Conservation (phyloP, 2,888 invertebrate species). For the Ischnus inquisitorius region DNA sequence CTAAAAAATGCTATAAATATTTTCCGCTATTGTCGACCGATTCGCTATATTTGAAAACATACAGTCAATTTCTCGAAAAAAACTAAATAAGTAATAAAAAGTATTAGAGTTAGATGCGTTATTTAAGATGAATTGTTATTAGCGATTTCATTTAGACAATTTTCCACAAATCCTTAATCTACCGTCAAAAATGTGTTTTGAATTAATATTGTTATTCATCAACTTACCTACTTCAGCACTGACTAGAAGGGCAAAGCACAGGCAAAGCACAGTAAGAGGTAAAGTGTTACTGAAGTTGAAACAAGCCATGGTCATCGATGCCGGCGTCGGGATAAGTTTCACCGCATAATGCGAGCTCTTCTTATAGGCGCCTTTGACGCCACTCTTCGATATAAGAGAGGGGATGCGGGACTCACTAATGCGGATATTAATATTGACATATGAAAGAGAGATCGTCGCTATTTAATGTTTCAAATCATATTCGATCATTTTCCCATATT, state of each 20-base stretch:
- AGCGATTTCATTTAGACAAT: no score
- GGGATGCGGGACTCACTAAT: neutral
- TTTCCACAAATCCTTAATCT: neutral
- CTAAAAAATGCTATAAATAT: no score
- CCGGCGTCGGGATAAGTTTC: neutral
- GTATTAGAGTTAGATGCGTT: no score
- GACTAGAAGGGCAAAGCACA: neutral
- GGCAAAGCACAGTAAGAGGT: neutral
- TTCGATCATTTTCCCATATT: no score
- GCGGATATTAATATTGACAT: neutral
- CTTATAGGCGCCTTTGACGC: conserved; percentile 49
- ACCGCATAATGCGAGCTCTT: conserved; percentile 19
- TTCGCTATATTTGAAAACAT: no score
- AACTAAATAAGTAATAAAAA: no score
- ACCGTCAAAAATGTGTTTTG: neutral
- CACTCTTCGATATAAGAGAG: conserved; percentile 23
- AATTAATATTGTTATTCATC: neutral
- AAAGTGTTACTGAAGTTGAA: neutral
- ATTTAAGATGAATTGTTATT: no score
- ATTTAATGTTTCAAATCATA: no score
- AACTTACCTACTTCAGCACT: conserved; percentile 4
- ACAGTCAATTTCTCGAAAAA: no score
- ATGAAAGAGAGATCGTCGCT: neutral
- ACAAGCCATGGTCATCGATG: conserved; percentile 9
- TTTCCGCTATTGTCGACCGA: no score